These are phyloP conservation scores for Jacana jacana DNA, from an alignment of 2,113 vertebrate species.

Conservation along the genomic window DNA sequence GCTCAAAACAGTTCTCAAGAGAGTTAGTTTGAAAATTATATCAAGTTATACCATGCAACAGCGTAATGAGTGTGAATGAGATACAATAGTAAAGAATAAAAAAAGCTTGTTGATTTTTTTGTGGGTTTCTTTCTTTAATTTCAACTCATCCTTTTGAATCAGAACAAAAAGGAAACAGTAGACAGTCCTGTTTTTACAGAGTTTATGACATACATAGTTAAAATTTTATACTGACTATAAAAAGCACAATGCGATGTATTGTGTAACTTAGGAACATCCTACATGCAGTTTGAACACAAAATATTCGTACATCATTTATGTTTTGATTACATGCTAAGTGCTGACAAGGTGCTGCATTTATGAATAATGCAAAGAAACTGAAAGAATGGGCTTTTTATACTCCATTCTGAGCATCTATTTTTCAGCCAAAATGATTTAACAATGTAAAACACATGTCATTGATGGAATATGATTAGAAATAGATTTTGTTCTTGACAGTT, in stretches of 20 bases:
- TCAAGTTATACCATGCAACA: not conserved
- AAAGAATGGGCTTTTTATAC: constrained; percentile 69
- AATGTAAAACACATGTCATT: constrained; percentile 73
- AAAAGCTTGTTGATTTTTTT: not conserved
- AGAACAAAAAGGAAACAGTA: constrained; percentile 7
- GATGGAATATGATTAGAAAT: constrained; percentile 75
- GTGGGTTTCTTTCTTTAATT: not conserved
- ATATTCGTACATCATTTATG: constrained; percentile 77
- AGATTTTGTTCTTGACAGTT: constrained; percentile 70
- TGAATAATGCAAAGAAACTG: constrained; percentile 78
- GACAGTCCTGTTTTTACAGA: constrained; percentile 18
- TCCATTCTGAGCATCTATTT: constrained; percentile 65
- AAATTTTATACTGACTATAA: constrained; percentile 51
- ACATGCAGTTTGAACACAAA: constrained; percentile 63
- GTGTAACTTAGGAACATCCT: constrained; percentile 52
- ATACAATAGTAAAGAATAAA: not conserved
- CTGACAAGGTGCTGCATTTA: constrained; percentile 68
- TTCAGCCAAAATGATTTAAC: constrained; percentile 71
- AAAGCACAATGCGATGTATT: constrained; percentile 36
- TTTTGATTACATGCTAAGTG: constrained; percentile 77
- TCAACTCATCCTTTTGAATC: constrained; percentile 18
- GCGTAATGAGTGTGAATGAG: not conserved
- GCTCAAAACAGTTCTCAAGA: not conserved
- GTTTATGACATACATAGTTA: constrained; percentile 1
- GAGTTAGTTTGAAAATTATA: constrained; percentile 4